Conservation (phyloP, 2,797 vertebrate genomes). For the Cryptoblepharus egeriae region DNA sequence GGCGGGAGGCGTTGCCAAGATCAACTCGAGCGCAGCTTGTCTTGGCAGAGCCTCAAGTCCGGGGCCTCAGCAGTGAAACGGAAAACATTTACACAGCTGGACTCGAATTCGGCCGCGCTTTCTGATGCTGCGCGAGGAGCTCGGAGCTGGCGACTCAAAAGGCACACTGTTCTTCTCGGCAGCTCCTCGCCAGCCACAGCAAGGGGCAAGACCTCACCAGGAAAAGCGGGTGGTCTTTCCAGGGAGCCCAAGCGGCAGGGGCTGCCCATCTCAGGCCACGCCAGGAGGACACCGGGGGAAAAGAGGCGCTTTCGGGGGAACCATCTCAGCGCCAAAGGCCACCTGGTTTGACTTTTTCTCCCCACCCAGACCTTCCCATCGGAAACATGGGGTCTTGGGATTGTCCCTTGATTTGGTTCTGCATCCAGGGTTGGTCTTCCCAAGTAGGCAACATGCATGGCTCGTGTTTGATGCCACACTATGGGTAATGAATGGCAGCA, state of each 20-base stretch:
- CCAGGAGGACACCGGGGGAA: too few relatives aligned
- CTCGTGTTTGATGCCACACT: conserved; percentile 63
- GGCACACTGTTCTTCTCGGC: conserved; percentile 75
- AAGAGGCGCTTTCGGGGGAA: too few relatives aligned
- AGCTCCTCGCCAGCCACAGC: conserved; percentile 48
- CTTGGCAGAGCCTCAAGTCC: conserved; percentile 93
- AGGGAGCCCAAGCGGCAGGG: conserved; percentile 10
- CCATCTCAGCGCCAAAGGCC: too few relatives aligned
- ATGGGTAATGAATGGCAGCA: conserved; percentile 71
- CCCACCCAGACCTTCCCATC: conserved; percentile 51
- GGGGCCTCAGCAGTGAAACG: conserved; percentile 91
- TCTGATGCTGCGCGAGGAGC: conserved; percentile 81
- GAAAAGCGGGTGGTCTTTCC: conserved; percentile 69
- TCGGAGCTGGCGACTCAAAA: conserved; percentile 73
- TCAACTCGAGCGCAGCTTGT: conserved; percentile 91
- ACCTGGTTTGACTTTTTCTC: background rate
- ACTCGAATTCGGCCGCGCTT: conserved; percentile 86
- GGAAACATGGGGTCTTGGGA: conserved; percentile 59
- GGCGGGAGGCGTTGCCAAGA: conserved; percentile 90
- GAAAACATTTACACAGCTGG: conserved; percentile 99
- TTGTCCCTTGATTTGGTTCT: conserved; percentile 57
- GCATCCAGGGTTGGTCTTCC: background rate
- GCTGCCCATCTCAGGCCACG: too few relatives aligned
- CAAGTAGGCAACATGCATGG: conserved; percentile 17
- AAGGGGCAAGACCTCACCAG: conserved; percentile 57